Conservation (phyloP, 2,888 invertebrate genomes). For the Pediacus dermestoides region DNA sequence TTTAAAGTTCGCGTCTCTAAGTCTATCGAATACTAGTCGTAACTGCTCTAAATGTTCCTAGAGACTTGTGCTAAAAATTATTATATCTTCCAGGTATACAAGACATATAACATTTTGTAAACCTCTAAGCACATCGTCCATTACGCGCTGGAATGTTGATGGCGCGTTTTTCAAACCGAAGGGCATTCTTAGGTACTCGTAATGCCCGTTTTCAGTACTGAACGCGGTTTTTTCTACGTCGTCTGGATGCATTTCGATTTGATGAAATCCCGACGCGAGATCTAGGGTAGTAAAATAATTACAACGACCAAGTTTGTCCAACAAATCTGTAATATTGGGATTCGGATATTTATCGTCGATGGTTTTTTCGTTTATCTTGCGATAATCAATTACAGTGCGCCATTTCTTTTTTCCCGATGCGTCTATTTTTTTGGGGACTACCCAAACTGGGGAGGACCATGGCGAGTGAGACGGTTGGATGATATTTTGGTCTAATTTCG, state of each 20-base stretch:
- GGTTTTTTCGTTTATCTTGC: constrained; percentile 28
- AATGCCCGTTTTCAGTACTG: constrained; percentile 23
- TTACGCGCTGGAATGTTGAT: constrained; percentile 26
- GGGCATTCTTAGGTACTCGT: constrained; percentile 25
- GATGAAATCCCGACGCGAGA: constrained; percentile 27
- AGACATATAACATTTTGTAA: constrained; percentile 19
- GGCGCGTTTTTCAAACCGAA: constrained; percentile 22
- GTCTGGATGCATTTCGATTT: constrained; percentile 22
- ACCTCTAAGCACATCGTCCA: constrained; percentile 24
- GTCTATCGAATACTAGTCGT: constrained; percentile 23
- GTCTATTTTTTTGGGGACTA: constrained; percentile 27
- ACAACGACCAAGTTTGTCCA: constrained; percentile 28
- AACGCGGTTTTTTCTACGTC: constrained; percentile 29
- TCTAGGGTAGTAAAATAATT: constrained; percentile 26
- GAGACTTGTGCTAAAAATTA: constrained; percentile 16
- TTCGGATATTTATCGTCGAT: constrained; percentile 22
- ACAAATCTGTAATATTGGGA: constrained; percentile 28
- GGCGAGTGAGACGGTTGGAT: constrained; percentile 21
- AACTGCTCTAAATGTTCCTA: constrained; percentile 26
- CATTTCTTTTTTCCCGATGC: constrained; percentile 24
- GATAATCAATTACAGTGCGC: constrained; percentile 26
- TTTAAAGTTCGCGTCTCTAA: constrained; percentile 26
- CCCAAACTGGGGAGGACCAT: constrained; percentile 25
- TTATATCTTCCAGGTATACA: constrained; percentile 36
- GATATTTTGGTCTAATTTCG: constrained; percentile 22